Base-by-base conservation (phyloP, 2,888 invertebrate genomes). In the Sminthurides aquaticus region DNA sequence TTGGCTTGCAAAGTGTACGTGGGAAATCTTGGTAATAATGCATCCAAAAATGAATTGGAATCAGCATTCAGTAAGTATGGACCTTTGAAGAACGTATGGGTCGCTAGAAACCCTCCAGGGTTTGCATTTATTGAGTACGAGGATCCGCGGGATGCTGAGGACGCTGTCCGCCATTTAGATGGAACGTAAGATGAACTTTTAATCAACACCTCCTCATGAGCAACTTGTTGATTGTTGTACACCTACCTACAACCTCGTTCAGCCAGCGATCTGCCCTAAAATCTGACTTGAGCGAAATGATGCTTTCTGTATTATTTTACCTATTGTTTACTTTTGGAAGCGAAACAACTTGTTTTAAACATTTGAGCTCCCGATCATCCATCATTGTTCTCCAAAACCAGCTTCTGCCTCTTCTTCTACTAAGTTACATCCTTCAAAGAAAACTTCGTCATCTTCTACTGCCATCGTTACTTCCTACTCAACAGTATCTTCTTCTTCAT, bases 61-160 rank as follows among this genome's bases (percentile, higher is more conserved):
- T 89, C 88, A 76, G 86, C 89, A 11, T 94, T 94, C 79, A 84
- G 86, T 65, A 90, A 91, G 79, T 94, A 90, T 79, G 94, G 94
- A 8, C 89, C 89, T 52, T 83, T 94, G 70, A 84, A 90, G 75
- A 94, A 91, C 79, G 92, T 94, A 57, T 94, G 94, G 94, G 92
- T 95, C 60, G 94, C 94, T 0, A 82, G 93, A 76, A 92, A 94
- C 78, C 94, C 93, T 49, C 92, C 93, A 3, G 94, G 91, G 22
- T 91, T 92, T 80, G 91, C 91, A 0, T 92, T 92, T 79, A 90
- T 91, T 2, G 91, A 92, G 79, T 92, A 85, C 78, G 91, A 92
- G 80, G 92, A 94, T 76, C 85, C 88, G 20, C 81, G 92, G 68
- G 74, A 74, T 78, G 91, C 92, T 18, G 90, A 91, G 79, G 91